Base-by-base conservation (phyloP, 2,113 vertebrate species). In the Bungarus multicinctus region DNA sequence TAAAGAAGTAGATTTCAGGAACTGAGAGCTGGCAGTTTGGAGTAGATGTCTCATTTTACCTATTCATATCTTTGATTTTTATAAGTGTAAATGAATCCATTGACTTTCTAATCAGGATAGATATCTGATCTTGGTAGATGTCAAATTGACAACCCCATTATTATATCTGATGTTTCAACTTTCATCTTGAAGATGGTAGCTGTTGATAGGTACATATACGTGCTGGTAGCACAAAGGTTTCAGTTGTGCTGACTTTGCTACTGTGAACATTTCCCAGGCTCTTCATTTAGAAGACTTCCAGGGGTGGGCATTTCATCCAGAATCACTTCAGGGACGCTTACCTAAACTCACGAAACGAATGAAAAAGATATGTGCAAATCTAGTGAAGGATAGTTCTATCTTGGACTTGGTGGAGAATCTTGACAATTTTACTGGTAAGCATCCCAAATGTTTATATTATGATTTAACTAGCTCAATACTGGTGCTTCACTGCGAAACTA, bases 381-480 rank as follows among this genome's bases (percentile, higher is more conserved):
- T 99, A 93, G 97, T 98, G 95, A 98, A 98, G 97, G 98, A 97
- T 27, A 98, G 96, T 91, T 92, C 96, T 0, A 96, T 98, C 58
- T 98, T 98, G 47, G 96, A 96, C 88, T 97, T 99, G 23, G 97
- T 98, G 54, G 99, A 99, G 95, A 96, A 98, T 93, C 98, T 99
- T 0, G 99, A 99, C 95, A 96, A 95, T 53, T 99, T 99, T 94
- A 99, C 98, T 58, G 98, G 99, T 99, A 95, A 58, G 94, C 16
- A 90, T 88, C 18, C 6, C 12, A 45, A 81, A 81, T 81, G 18
- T 81, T 39, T 81, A 20, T 81, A 22, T 81, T 81, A 43, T 22
- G 34, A 81, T 81, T 81, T 74, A 74, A 74, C 47, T 50, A 50
- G 47, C 47, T 50, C 47, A 9, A 50, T 50, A 50, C 8, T 8